Conservation (phyloP, 1,140 invertebrate genomes). For the Calosoma granatense region DNA sequence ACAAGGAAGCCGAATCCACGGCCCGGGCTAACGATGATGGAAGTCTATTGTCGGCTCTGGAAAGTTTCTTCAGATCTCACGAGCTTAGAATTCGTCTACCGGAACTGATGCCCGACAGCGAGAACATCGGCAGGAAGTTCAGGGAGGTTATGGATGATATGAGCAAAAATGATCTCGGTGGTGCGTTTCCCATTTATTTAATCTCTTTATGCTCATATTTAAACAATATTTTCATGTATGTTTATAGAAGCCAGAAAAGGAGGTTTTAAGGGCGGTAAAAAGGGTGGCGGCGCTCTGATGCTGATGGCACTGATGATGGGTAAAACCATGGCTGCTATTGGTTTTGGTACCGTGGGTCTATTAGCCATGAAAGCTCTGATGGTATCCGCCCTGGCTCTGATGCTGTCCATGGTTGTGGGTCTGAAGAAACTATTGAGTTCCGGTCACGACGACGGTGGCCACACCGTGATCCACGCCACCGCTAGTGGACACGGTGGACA, state of each 20-base stretch:
- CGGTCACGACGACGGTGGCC: conserved; percentile 48
- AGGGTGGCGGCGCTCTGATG: conserved; percentile 35
- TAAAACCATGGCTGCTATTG: conserved; percentile 57
- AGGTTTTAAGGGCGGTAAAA: conserved; percentile 32
- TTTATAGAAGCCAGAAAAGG: conserved; percentile 40
- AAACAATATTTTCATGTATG: background rate
- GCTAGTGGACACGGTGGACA: conserved; percentile 52
- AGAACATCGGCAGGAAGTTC: conserved; percentile 29
- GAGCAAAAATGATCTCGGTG: background rate
- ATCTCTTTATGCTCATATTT: background rate
- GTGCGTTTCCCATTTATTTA: background rate
- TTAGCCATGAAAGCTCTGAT: conserved; percentile 60
- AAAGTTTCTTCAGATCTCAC: conserved; percentile 54
- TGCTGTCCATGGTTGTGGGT: conserved; percentile 60
- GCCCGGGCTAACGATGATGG: conserved; percentile 40
- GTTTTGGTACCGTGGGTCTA: conserved; percentile 57
- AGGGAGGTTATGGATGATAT: conserved; percentile 27
- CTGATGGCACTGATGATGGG: conserved; percentile 64
- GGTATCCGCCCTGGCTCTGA: conserved; percentile 57
- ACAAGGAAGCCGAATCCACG: conserved; percentile 32
- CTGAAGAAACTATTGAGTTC: conserved; percentile 55
- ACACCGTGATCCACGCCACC: conserved; percentile 57
- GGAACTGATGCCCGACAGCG: conserved; percentile 41
- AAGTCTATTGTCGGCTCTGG: conserved; percentile 42
- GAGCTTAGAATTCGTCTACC: conserved; percentile 59